Conservation (phyloP, 1,140 invertebrate genomes). For the Tetranychus urticae region DNA sequence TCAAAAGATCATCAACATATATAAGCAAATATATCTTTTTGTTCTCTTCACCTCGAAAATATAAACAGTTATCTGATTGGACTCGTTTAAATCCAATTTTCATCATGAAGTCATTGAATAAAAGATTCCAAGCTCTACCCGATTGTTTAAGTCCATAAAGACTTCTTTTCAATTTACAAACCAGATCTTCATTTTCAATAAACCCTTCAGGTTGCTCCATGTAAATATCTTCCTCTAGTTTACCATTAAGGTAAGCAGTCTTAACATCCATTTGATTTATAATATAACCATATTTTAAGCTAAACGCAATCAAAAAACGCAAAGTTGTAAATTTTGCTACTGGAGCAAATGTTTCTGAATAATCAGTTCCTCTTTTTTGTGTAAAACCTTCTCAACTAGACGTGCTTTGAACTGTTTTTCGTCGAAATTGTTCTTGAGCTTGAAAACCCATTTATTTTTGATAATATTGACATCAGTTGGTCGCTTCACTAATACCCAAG, state of each 20-base stretch:
- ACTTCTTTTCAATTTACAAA: conserved; percentile 17
- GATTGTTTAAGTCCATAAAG: conserved; percentile 24
- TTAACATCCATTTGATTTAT: conserved; percentile 18
- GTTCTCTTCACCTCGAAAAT: not conserved
- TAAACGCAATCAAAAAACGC: conserved; percentile 14
- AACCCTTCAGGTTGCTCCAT: conserved; percentile 19
- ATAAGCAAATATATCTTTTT: conserved; percentile 9
- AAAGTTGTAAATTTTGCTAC: conserved; percentile 16
- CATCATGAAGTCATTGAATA: conserved; percentile 3
- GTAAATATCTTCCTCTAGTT: conserved; percentile 19
- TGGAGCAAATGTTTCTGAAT: conserved; percentile 18
- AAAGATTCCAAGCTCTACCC: conserved; percentile 20
- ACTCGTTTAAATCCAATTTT: conserved; percentile 1
- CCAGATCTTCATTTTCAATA: not conserved
- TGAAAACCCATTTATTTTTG: conserved; percentile 9
- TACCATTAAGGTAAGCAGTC: conserved; percentile 22
- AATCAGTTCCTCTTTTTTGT: conserved; percentile 16
- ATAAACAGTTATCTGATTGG: conserved; percentile 6
- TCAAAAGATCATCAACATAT: conserved; percentile 13
- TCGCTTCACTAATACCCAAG: not conserved
- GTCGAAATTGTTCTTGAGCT: conserved; percentile 10
- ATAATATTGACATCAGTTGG: not conserved
- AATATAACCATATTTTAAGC: conserved; percentile 12
- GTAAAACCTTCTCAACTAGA: conserved; percentile 21
- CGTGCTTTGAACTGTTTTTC: conserved; percentile 20